These are phyloP conservation scores for Scarus forsteni DNA, from an alignment of 2,797 vertebrate genomes.

Conservation along the genomic window DNA sequence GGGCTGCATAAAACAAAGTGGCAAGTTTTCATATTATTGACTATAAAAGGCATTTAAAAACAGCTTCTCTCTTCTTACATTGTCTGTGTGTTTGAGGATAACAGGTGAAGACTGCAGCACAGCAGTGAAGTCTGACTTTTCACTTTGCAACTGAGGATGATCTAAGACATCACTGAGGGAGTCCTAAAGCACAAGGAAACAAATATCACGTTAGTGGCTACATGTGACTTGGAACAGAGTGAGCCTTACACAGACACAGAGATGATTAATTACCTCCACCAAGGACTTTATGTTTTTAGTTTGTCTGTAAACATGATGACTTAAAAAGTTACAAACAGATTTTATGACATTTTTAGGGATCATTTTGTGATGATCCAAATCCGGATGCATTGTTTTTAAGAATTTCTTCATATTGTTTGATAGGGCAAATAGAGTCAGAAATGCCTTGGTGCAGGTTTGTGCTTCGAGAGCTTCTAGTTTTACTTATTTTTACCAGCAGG, in stretches of 20 bases:
- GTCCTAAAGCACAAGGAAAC: constrained; percentile 61
- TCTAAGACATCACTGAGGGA: constrained; percentile 64
- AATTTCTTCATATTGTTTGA: too few relatives aligned
- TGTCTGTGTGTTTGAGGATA: constrained; percentile 45
- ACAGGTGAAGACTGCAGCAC: constrained; percentile 75
- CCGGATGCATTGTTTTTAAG: too few relatives aligned
- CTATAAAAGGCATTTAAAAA: not conserved
- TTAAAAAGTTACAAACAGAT: too few relatives aligned
- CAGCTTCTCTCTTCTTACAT: constrained; percentile 47
- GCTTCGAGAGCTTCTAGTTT: too few relatives aligned
- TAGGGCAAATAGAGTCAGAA: too few relatives aligned
- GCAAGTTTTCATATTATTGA: not conserved
- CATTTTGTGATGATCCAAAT: too few relatives aligned
- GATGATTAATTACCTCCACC: too few relatives aligned
- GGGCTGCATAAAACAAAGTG: not conserved
- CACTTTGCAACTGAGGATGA: constrained; percentile 55
- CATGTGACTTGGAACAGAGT: not conserved
- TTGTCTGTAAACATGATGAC: too few relatives aligned
- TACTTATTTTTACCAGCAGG: constrained; percentile 70
- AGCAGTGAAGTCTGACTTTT: constrained; percentile 69
- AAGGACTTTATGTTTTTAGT: too few relatives aligned
- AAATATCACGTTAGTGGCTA: not conserved
- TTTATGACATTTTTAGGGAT: too few relatives aligned
- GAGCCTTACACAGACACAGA: too few relatives aligned
- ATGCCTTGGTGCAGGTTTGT: too few relatives aligned